Base-by-base conservation (phyloP, 2,888 invertebrate genomes). In the Buathra laborator region DNA sequence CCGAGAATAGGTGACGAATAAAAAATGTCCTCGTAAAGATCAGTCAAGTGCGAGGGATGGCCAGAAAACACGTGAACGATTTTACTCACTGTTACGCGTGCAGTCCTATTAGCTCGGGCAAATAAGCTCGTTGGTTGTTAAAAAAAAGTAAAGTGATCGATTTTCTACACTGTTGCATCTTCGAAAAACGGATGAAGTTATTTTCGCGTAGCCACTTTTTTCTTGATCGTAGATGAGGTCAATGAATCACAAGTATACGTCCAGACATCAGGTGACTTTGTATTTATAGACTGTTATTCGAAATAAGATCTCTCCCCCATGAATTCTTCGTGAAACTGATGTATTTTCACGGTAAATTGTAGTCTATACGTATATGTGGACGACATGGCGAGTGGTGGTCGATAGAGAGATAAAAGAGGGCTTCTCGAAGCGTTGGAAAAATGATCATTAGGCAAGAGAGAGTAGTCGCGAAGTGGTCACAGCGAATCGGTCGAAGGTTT, bases 1-100 rank as follows among this genome's bases (percentile, higher is more conserved):
- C 59, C 19, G 48, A 19, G 70, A 78, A 83, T 43, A 56, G 29
- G 66, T 46, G 77, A 66, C 59, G 70, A 77, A 70, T 78, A 78
- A 87, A 88, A 87, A 88, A 87, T 88, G 72, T 76, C 79, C 83
- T 84, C 87, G 76, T 86, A 86, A 88, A 86, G 86, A 86, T 88
- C 86, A 86, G 83, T 83, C 72, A 85, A 84, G 80, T 85, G 74
- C 86, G 85, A 85, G 80, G 74, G 85, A 88, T 83, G 71, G 16
- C 19, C 77, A 68, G 74, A 12, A 6, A 6, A 81, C 83, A 72
- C 66, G 81, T 81, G 81, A 87, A 84, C 79, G 86, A 86, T 80
- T 72, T 70, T 68, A 78, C 70, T 66, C 67, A 64, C 68, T 24
- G 64, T 70, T 53, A n/a, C 16, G 6, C 14, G 59, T 32, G 59